phyloP scores from a whole-genome alignment of 53 echinoderm and acorn worm genomes.

The Mesocentrotus franciscanus region DNA sequence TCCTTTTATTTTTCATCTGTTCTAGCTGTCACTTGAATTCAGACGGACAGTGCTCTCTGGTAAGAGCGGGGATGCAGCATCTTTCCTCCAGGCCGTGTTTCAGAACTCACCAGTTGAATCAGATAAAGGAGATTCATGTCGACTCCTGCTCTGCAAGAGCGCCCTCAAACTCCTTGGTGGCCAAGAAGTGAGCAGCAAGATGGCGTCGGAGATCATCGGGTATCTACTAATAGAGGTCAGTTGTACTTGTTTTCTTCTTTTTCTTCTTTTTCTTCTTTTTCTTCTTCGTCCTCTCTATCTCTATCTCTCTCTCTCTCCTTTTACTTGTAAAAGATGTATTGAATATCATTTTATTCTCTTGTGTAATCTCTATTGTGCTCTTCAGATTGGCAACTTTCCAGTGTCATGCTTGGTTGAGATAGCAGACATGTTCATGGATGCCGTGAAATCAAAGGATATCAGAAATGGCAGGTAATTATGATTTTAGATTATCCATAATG shows the following conservation, averaged over 20 bases:
- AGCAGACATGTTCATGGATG: constrained; percentile 78
- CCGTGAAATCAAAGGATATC: constrained; percentile 72
- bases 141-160: constrained; percentile 68
- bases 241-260: too few species aligned
- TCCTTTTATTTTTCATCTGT: not conserved
- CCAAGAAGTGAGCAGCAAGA: constrained; percentile 73
- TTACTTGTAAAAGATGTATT: too few species aligned
- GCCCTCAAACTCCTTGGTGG: constrained; percentile 68
- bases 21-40: constrained; percentile 19
- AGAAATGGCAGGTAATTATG: constrained; percentile 82
- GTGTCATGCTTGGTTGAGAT: constrained; percentile 78
- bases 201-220: constrained; percentile 81
- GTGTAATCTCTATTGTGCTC: not conserved
- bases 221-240: constrained; percentile 85
- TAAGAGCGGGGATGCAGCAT: constrained; percentile 60
- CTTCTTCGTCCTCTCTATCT: not conserved
- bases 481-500: not conserved
- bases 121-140: constrained; percentile 42
- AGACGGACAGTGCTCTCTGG: constrained; percentile 32
- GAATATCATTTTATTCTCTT: too few species aligned
- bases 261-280: not conserved
- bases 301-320: not conserved
- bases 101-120: constrained; percentile 56
- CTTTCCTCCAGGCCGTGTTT: constrained; percentile 71
- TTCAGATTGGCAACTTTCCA: constrained; percentile 76